Conservation (phyloP, 2,113 vertebrate genomes). For the Neogobius melanostomus region DNA sequence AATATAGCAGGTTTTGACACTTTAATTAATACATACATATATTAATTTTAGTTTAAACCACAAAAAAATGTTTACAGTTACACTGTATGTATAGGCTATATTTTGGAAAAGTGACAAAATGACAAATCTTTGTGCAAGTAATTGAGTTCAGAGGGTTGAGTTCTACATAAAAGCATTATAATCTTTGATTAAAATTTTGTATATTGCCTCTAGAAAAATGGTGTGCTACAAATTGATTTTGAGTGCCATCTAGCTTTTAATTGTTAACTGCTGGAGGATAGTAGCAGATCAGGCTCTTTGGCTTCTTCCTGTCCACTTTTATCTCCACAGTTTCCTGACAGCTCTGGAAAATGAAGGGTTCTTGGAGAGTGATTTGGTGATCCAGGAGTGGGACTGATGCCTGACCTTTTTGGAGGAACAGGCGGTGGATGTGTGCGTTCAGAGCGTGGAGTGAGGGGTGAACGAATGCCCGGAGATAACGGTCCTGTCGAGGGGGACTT, state of each 20-base stretch:
- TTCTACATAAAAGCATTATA: neutral
- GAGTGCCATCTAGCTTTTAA: neutral
- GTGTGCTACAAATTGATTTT: conserved; percentile 9
- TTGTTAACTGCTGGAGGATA: conserved; percentile 79
- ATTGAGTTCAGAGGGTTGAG: neutral
- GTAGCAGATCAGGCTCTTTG: conserved; percentile 87
- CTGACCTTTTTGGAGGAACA: conserved; percentile 89
- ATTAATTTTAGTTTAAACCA: too few relatives aligned
- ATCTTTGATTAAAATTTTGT: too few relatives aligned
- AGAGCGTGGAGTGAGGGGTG: conserved; percentile 86
- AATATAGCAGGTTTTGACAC: too few relatives aligned
- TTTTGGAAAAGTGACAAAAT: too few relatives aligned
- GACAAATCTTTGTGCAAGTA: too few relatives aligned
- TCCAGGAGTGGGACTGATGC: conserved; percentile 85
- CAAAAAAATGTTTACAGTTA: too few relatives aligned
- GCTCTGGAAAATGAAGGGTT: conserved; percentile 79
- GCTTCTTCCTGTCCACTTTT: conserved; percentile 77
- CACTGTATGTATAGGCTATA: too few relatives aligned
- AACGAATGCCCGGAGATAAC: conserved; percentile 89
- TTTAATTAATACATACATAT: too few relatives aligned
- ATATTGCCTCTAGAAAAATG: neutral
- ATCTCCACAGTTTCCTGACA: conserved; percentile 82
- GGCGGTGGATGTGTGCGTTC: conserved; percentile 88
- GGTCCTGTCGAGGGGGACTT: conserved; percentile 82
- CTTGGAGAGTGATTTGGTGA: conserved; percentile 75